A percentile compares a stretch with the other conserved stretches of the same genome.
Evolutionary conservation across 2,113 vertebrate genomes (phyloP).

Genomic region (Oncorhynchus mykiss): DNA sequence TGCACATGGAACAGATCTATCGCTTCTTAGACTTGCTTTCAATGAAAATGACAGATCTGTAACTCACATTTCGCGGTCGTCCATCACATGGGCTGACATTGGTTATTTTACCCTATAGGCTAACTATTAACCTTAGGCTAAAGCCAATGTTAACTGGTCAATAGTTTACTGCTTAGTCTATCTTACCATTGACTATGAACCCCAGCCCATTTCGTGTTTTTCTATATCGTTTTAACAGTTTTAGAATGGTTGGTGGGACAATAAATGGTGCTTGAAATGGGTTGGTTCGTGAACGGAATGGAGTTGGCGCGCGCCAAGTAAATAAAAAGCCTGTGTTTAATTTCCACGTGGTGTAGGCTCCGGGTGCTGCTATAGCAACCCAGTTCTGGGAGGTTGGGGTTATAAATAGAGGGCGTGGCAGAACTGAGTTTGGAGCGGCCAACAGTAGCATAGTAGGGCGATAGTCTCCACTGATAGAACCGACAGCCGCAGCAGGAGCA

Average conservation of each 20-base stretch:
- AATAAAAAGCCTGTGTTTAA: conserved; percentile 39
- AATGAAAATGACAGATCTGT: no score
- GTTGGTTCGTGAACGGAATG: conserved; percentile 10
- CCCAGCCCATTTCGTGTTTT: no score
- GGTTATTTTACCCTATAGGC: no score
- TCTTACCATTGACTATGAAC: no score
- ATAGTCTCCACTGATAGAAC: conserved; percentile 57
- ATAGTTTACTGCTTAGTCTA: neutral
- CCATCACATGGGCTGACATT: no score
- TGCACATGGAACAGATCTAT: no score
- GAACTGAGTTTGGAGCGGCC: conserved; percentile 46
- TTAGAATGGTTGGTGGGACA: neutral
- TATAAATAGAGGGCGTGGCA: conserved; percentile 82
- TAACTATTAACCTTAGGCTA: no score
- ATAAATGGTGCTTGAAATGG: conserved; percentile 10
- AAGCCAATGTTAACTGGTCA: no score
- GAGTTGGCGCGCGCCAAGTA: conserved; percentile 32
- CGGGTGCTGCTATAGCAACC: conserved; percentile 74
- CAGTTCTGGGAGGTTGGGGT: conserved; percentile 66
- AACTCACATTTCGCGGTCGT: no score
- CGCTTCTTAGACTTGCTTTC: no score
- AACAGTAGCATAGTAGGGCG: conserved; percentile 44
- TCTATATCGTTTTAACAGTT: neutral
- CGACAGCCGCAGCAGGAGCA: conserved; percentile 43
- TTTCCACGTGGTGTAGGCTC: conserved; percentile 45